These are phyloP conservation scores for Macrocentrus cingulum DNA, from an alignment of 1,140 invertebrate species.

Conservation along the genomic window DNA sequence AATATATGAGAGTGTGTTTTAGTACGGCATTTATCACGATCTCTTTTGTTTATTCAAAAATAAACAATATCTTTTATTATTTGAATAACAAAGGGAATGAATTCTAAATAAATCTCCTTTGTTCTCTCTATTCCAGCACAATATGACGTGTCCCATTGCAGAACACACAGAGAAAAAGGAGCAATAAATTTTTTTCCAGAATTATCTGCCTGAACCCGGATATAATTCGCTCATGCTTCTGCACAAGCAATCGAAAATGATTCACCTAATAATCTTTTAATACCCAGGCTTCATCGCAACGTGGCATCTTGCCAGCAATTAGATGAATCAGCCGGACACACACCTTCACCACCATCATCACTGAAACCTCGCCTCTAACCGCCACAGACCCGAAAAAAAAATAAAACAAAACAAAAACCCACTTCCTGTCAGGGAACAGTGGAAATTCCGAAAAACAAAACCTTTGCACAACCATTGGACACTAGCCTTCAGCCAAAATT, in stretches of 20 bases:
- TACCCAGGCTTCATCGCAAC: conserved; percentile 8
- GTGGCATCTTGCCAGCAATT: conserved; percentile 12
- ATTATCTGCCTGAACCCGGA: conserved; percentile 7
- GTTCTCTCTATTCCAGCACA: background rate
- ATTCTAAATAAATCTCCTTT: background rate
- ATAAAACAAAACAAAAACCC: background rate
- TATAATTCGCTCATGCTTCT: background rate
- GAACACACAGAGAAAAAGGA: background rate
- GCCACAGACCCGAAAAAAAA: too few species aligned
- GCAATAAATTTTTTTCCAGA: conserved; percentile 7
- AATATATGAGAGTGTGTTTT: too few species aligned
- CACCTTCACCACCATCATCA: background rate
- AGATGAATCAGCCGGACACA: background rate
- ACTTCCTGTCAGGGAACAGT: conserved; percentile 1
- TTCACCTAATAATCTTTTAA: conserved; percentile 20
- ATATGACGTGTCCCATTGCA: background rate
- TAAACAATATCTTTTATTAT: too few species aligned
- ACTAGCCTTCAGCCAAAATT: conserved; percentile 64
- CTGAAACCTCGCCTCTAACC: too few species aligned
- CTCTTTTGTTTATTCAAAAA: too few species aligned
- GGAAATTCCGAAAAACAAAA: background rate
- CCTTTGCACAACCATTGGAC: conserved; percentile 1
- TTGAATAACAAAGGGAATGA: too few species aligned
- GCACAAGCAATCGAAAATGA: conserved; percentile 8
- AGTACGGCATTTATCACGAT: too few species aligned